Conservation (phyloP, 2,888 invertebrate genomes). For the Abrostola triplasia region DNA sequence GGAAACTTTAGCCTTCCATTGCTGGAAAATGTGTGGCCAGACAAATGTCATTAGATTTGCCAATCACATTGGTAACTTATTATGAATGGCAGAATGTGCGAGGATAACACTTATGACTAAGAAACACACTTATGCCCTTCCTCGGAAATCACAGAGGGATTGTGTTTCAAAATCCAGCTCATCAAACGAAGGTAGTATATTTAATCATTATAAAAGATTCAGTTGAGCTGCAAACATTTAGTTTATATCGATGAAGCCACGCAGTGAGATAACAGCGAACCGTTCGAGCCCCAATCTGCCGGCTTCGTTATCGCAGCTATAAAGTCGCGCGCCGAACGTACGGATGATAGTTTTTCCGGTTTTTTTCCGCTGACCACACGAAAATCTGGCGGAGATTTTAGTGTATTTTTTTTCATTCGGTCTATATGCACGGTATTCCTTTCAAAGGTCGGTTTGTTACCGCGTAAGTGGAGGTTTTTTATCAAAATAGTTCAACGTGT, state of each 20-base stretch:
- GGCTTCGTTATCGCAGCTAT: conserved; percentile 75
- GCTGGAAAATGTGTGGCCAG: too few species aligned
- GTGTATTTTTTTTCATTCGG: conserved; percentile 36
- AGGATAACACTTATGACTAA: too few species aligned
- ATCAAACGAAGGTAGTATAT: background rate
- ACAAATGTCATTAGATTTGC: too few species aligned
- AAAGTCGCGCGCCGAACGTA: conserved; percentile 68
- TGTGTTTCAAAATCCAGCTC: too few species aligned
- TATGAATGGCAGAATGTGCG: too few species aligned
- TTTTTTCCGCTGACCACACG: conserved; percentile 73
- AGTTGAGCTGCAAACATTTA: conserved; percentile 36
- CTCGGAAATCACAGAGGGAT: too few species aligned
- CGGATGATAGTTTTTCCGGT: conserved; percentile 71
- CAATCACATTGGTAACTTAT: too few species aligned
- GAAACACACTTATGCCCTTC: too few species aligned
- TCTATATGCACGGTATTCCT: conserved; percentile 45
- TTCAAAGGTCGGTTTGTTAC: conserved; percentile 49
- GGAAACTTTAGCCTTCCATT: too few species aligned
- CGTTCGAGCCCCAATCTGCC: conserved; percentile 56
- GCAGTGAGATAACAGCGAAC: conserved; percentile 57
- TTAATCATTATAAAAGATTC: background rate
- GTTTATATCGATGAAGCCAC: conserved; percentile 47
- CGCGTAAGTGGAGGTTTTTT: conserved; percentile 29
- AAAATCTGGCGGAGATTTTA: conserved; percentile 64
- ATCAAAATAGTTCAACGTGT: background rate